Evolutionary conservation across 1,140 invertebrate species (phyloP).

Genomic region (Dermatophagoides farinae): DNA sequence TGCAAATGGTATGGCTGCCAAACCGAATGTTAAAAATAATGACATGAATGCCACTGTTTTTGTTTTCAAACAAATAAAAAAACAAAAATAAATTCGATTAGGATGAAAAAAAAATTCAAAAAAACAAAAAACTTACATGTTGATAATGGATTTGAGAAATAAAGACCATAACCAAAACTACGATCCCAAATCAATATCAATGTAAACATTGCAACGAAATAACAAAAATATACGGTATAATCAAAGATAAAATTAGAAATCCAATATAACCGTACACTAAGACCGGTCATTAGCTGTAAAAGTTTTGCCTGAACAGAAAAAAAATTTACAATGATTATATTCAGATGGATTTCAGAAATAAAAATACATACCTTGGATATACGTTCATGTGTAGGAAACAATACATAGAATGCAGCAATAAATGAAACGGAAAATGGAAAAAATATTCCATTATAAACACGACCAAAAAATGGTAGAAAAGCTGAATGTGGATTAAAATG

Average conservation of each 20-base stretch:
- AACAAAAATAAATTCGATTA: neutral
- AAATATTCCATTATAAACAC: conserved; percentile 14
- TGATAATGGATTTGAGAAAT: conserved; percentile 7
- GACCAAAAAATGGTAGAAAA: conserved; percentile 12
- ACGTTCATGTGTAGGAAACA: conserved; percentile 18
- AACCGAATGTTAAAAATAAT: conserved; percentile 19
- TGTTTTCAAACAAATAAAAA: no score
- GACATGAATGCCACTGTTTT: conserved; percentile 10
- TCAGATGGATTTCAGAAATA: no score
- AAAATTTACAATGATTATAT: neutral
- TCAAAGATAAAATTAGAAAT: conserved; percentile 17
- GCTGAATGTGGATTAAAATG: conserved; percentile 13
- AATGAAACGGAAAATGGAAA: conserved; percentile 18
- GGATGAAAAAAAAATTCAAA: neutral
- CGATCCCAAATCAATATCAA: conserved; percentile 14
- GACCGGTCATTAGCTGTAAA: conserved; percentile 18
- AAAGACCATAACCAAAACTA: neutral
- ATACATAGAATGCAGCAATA: conserved; percentile 16
- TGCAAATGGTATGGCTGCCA: conserved; percentile 18
- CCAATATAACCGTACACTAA: conserved; percentile 14
- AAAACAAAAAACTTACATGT: neutral
- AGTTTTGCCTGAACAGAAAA: conserved; percentile 17
- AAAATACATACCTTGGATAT: conserved; percentile 15
- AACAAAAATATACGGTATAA: conserved; percentile 4
- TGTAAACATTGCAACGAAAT: conserved; percentile 14